Base-by-base conservation (phyloP, 1,140 invertebrate species). In the Drosophila rhopaloa region DNA sequence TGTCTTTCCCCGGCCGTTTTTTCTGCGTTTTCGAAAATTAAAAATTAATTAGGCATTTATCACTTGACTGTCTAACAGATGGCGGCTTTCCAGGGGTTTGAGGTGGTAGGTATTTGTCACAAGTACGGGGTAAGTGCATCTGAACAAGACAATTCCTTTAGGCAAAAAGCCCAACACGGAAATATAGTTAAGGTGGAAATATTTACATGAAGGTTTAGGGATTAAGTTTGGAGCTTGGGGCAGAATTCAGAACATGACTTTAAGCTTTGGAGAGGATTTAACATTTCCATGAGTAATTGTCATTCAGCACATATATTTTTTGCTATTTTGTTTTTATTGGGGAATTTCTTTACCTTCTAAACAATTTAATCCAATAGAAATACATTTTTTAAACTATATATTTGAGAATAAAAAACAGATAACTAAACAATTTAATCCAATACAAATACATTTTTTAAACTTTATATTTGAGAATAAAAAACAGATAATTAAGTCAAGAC, bases 41-140 rank as follows among this genome's bases (percentile, higher is more conserved):
- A 90, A 90, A 90, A 90, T 90, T 90, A 90, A 90, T 90, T 90
- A 89, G 81, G 85, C 84, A 89, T 89, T 89, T 89, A 89, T 89
- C 85, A 89, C 83, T 63, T 57, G 59, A 44, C 47, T 58, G 48
- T 78, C 60, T 61, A 97, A 46, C 73, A 77, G 74, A 77, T 77
- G 74, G 74, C 74, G n/a, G 19, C 27, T 19, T 50, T 54, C 43
- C 7, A 13, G 11, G 38, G 29, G 13, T 10, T 14, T 37, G 40
- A 44, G 56, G 44, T 48, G 44, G 53, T 9, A 19, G 32, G 27
- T 46, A 16, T 29, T 32, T 54, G 61, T 37, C 50, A 41, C 51
- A 29, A 48, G 67, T 48, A 48, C 62, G 32, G 51, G 27, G 40
- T 63, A 50, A 62, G 71, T 41, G 41, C 29, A 44, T 10, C 10